Evolutionary conservation across 2,113 vertebrate genomes (phyloP).

Genomic region (Dolichotis patagonum): DNA sequence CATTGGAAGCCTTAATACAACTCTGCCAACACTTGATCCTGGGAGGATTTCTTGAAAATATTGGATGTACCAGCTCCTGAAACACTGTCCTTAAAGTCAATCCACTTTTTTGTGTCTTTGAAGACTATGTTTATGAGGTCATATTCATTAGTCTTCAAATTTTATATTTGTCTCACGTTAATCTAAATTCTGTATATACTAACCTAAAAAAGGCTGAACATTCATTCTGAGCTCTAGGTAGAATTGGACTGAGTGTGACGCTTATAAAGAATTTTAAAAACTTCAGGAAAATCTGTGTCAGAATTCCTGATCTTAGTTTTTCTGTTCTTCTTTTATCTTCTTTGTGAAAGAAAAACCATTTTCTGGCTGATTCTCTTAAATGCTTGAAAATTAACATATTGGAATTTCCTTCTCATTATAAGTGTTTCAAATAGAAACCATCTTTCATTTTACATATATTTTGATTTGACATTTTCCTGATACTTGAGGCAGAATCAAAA

Average conservation of each 20-base stretch:
- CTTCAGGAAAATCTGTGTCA: not conserved
- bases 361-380: not conserved
- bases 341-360: not conserved
- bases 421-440: not conserved
- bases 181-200: not conserved
- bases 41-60: not conserved
- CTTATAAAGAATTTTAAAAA: not conserved
- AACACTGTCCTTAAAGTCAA: not conserved
- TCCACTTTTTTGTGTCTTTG: not conserved
- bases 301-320: not conserved
- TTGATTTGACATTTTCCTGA: not conserved
- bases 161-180: not conserved
- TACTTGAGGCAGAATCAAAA: not conserved
- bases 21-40: not conserved
- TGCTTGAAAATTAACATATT: not conserved
- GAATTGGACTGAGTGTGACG: not conserved
- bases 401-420: not conserved
- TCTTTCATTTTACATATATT: not conserved
- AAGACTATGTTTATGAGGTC: not conserved
- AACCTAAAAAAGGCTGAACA: not conserved
- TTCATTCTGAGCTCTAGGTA: not conserved
- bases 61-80: not conserved
- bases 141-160: not conserved
- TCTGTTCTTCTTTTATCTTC: not conserved
- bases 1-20: not conserved